Evolutionary conservation across 1,140 invertebrate species (phyloP).

Genomic region (Drosophila triauraria): DNA sequence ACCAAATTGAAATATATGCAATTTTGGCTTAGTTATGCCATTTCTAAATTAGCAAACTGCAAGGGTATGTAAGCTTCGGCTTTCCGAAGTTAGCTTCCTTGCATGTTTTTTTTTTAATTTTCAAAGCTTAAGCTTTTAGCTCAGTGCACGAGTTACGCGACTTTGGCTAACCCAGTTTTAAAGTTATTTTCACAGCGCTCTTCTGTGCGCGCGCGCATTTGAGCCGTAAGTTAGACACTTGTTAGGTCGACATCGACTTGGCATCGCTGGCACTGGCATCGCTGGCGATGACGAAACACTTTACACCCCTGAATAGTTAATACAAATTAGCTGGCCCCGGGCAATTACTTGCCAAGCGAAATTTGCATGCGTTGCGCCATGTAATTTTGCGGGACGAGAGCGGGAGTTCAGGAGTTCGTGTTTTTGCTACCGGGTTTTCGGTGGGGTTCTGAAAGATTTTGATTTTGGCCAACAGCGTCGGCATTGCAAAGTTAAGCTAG

Average conservation of each 20-base stretch:
- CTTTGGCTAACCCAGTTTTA: conserved; percentile 63
- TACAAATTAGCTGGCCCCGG: conserved; percentile 51
- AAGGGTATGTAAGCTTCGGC: too few species aligned
- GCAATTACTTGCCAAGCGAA: conserved; percentile 45
- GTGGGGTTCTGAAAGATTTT: conserved; percentile 8
- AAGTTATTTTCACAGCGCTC: conserved; percentile 46
- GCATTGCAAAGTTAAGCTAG: conserved; percentile 57
- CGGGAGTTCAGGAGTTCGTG: background rate
- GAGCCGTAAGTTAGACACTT: conserved; percentile 47
- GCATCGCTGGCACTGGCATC: conserved; percentile 4
- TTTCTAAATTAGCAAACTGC: too few species aligned
- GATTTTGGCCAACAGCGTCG: conserved; percentile 47
- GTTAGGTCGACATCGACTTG: conserved; percentile 44
- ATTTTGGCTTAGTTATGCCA: too few species aligned
- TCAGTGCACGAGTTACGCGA: conserved; percentile 12
- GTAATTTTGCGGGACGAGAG: conserved; percentile 24
- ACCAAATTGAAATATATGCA: too few species aligned
- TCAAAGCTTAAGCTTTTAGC: background rate
- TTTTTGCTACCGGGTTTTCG: background rate
- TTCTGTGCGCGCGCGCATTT: conserved; percentile 43
- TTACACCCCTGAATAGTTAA: conserved; percentile 65
- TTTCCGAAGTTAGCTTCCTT: too few species aligned
- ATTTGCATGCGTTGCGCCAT: conserved; percentile 51
- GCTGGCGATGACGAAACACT: conserved; percentile 49
- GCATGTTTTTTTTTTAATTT: too few species aligned